Base-by-base conservation (phyloP, 2,888 invertebrate genomes). In the Drosophila histrio region DNA sequence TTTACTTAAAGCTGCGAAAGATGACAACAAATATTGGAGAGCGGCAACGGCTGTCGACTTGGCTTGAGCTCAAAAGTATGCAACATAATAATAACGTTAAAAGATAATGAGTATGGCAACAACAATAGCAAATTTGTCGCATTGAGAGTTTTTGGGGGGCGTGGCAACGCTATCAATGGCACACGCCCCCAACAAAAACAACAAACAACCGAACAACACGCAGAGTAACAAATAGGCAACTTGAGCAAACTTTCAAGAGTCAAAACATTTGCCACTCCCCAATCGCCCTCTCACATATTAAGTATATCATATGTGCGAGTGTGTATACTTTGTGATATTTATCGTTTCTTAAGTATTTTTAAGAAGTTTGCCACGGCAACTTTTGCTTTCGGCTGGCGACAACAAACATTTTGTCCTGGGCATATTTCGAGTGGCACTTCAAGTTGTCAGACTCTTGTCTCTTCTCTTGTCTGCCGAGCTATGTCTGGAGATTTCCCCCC, bases 291-390 rank as follows among this genome's bases (percentile, higher is more conserved):
- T 19, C 26, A 36, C 41, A 34, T 41, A 54, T 32, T 30, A 19
- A 32, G 30, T 41, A 17, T 30, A 64, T 65, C 77, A 56, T 60
- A 38, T 61, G 63, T 71, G 26, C 7, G 9, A 24, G 43, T 71
- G 49, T 72, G 36, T 74, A 38, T 58, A 58, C 74, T 66, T 79
- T 79, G 69, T 57, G 69, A 84, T 84, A 84, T 84, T 84, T 84
- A 84, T 84, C 87, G 84, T 72, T 81, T 73, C 87, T 81, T 87
- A 84, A 84, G 87, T 87, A 84, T 84, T 84, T 84, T 87, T 75
- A 81, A 84, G 84, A 82, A 83, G 84, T 83, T 71, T 75, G 67
- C 79, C 74, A 68, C 66, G 68, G 72, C 74, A 86, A 77, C 84
- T 83, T 83, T 80, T 68, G 53, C 82, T 67, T 61, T 54, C 58